These are phyloP conservation scores for Erpetoichthys calabaricus DNA, from an alignment of 2,797 vertebrate species.

Conservation along the genomic window DNA sequence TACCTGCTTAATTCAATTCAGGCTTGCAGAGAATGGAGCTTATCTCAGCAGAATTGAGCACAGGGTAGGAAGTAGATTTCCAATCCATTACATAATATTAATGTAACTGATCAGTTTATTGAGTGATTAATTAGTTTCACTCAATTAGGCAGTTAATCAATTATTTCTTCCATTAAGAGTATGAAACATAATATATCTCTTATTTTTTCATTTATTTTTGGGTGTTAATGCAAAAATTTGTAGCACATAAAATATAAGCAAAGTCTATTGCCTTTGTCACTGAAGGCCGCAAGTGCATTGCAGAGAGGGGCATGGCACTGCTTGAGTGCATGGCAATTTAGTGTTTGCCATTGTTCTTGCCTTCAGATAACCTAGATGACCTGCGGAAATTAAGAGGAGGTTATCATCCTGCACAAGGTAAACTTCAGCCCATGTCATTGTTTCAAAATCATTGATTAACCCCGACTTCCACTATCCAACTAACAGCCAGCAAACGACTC, in stretches of 20 bases:
- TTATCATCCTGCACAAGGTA: slow-evolving; percentile 33
- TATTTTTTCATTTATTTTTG: too few species aligned
- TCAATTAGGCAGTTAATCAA: not conserved
- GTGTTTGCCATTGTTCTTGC: slow-evolving; percentile 53
- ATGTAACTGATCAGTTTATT: slow-evolving; percentile 27
- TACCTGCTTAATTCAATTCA: too few species aligned
- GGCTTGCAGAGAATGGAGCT: too few species aligned
- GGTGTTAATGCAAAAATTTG: not conserved
- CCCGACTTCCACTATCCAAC: slow-evolving; percentile 25
- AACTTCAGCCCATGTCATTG: slow-evolving; percentile 43
- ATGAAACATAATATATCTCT: too few species aligned
- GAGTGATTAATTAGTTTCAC: slow-evolving; percentile 18
- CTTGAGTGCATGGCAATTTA: slow-evolving; percentile 23
- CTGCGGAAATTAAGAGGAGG: slow-evolving; percentile 31
- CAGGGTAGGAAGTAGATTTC: too few species aligned
- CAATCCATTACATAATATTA: slow-evolving; percentile 39
- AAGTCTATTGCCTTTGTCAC: not conserved
- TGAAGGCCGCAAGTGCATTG: slow-evolving; percentile 11
- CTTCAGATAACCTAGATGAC: slow-evolving; percentile 49
- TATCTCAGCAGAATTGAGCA: too few species aligned
- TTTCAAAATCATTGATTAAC: slow-evolving; percentile 60
- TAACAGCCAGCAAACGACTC: slow-evolving; percentile 18
- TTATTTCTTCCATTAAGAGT: too few species aligned
- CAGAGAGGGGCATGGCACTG: slow-evolving; percentile 35
- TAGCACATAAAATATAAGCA: too few species aligned